These are phyloP conservation scores for Zelleria hepariella DNA, from an alignment of 2,888 invertebrate genomes.

Conservation along the genomic window DNA sequence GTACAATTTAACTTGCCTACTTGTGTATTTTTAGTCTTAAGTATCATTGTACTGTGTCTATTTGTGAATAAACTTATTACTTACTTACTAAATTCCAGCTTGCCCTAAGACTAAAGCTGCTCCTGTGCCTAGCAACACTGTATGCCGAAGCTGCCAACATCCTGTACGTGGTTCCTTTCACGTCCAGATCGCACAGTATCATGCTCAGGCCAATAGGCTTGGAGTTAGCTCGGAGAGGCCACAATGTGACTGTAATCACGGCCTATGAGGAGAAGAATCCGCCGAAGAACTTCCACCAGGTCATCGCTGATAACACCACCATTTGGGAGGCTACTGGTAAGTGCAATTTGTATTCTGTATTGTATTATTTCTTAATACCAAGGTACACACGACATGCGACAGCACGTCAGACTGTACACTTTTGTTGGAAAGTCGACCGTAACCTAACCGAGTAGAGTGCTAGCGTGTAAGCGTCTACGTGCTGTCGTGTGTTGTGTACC, in stretches of 20 bases:
- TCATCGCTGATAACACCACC: constrained; percentile 39
- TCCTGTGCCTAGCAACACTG: constrained; percentile 4
- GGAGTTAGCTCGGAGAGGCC: constrained; percentile 62
- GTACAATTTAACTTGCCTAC: too few species aligned
- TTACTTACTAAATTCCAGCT: background rate
- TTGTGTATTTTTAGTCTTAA: too few species aligned
- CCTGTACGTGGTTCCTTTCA: constrained; percentile 57
- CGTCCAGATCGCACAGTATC: constrained; percentile 61
- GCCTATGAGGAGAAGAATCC: constrained; percentile 38
- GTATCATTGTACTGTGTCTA: too few species aligned
- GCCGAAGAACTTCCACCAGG: constrained; percentile 47
- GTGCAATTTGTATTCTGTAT: background rate
- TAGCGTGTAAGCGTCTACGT: too few species aligned
- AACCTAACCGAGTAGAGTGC: too few species aligned
- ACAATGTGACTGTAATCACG: constrained; percentile 65
- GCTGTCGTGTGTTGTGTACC: too few species aligned
- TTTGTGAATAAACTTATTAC: background rate
- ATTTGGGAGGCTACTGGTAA: constrained; percentile 55
- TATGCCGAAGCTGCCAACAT: constrained; percentile 44
- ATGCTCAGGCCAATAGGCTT: constrained; percentile 55
- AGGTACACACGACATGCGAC: too few species aligned
- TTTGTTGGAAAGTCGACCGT: too few species aligned
- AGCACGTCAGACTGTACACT: too few species aligned
- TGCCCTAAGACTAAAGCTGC: background rate
- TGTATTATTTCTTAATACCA: too few species aligned